These are phyloP conservation scores for Solenopsis fugax DNA, from an alignment of 1,140 invertebrate species.

Conservation along the genomic window DNA sequence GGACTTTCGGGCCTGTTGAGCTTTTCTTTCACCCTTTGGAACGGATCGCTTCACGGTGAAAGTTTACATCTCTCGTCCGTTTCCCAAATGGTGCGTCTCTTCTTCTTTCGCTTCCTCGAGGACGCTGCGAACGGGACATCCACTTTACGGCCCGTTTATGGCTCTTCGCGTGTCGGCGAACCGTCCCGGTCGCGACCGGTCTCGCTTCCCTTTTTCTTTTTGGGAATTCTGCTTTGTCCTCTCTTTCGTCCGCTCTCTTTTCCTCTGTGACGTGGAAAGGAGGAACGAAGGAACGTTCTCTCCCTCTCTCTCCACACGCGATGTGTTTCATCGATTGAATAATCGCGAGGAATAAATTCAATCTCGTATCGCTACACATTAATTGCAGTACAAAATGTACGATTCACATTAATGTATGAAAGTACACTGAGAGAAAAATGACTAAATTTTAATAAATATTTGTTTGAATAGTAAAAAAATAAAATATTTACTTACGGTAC, in stretches of 20 bases:
- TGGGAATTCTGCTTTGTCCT: neutral
- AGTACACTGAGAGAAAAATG: neutral
- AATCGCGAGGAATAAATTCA: neutral
- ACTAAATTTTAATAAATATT: no score
- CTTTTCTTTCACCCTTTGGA: neutral
- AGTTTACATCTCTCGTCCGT: neutral
- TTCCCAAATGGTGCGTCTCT: neutral
- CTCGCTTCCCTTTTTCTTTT: slow-evolving; percentile 2
- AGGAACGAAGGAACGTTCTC: neutral
- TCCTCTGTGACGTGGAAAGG: neutral
- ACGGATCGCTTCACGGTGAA: neutral
- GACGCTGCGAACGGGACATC: slow-evolving; percentile 51
- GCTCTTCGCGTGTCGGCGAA: slow-evolving; percentile 63
- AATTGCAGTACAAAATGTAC: neutral
- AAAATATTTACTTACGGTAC: no score
- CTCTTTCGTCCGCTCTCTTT: neutral
- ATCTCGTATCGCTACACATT: neutral
- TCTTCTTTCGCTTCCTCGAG: slow-evolving; percentile 20
- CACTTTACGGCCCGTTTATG: slow-evolving; percentile 75
- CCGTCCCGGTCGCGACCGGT: slow-evolving; percentile 59
- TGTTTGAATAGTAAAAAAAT: no score
- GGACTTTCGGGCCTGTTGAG: neutral
- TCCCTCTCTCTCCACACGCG: neutral
- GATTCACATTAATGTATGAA: neutral
- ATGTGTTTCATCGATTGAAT: neutral